These are phyloP conservation scores for Diplogasteroides magnus DNA, from an alignment of 1,140 invertebrate genomes.

Conservation along the genomic window DNA sequence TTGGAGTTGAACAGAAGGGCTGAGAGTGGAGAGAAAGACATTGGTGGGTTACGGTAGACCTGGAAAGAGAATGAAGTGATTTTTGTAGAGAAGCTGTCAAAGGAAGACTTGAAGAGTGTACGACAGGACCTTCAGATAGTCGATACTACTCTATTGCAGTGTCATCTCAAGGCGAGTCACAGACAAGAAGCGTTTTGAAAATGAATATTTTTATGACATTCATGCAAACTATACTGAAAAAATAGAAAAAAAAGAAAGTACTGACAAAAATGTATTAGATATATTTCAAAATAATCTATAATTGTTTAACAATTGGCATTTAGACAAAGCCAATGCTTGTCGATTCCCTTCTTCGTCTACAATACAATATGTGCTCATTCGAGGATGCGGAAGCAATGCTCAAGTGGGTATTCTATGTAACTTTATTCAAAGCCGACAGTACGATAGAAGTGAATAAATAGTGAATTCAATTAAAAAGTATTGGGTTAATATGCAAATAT, in stretches of 20 bases:
- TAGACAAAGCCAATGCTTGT: constrained; percentile 27
- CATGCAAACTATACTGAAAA: neutral
- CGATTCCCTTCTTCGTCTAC: constrained; percentile 22
- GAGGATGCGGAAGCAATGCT: constrained; percentile 19
- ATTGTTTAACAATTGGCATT: neutral
- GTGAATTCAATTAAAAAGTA: neutral
- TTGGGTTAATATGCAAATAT: neutral
- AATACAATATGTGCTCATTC: constrained; percentile 20
- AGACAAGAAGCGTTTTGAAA: neutral
- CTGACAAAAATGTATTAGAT: too few relatives aligned
- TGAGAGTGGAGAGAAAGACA: neutral
- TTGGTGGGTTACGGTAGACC: neutral
- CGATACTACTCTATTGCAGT: constrained; percentile 22
- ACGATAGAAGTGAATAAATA: neutral
- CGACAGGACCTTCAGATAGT: constrained; percentile 12
- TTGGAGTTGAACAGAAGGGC: neutral
- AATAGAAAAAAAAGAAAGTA: neutral
- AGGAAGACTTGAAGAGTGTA: constrained; percentile 9
- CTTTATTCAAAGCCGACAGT: too few relatives aligned
- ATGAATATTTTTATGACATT: neutral
- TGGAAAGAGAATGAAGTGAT: neutral
- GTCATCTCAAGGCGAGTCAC: constrained; percentile 16
- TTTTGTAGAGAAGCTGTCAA: neutral
- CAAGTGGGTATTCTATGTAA: too few relatives aligned
- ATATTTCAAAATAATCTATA: too few relatives aligned